Evolutionary conservation across 2,797 vertebrate species (phyloP).

Genomic region (Pantherophis vulpinus): DNA sequence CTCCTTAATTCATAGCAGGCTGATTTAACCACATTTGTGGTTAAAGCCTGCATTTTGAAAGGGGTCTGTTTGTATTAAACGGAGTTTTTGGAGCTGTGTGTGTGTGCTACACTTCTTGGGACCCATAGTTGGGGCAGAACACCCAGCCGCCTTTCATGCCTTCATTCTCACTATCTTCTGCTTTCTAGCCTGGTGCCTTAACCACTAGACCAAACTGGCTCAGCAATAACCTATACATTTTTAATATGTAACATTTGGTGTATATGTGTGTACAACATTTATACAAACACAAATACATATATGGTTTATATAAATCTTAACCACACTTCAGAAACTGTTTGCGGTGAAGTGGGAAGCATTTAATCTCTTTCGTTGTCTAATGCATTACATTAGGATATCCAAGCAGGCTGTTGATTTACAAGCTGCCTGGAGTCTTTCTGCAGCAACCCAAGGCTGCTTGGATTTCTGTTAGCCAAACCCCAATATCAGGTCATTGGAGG

Average conservation of each 20-base stretch:
- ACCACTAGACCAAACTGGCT: neutral
- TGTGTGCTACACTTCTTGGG: too few relatives aligned
- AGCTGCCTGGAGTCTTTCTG: conserved; percentile 16
- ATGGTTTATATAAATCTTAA: neutral
- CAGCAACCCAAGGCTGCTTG: neutral
- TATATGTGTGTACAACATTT: neutral
- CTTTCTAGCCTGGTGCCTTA: neutral
- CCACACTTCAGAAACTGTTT: neutral
- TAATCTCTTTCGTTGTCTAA: neutral
- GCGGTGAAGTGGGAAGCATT: neutral
- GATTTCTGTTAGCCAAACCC: neutral
- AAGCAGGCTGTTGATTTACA: conserved; percentile 27
- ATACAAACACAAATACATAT: neutral
- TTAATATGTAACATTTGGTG: neutral
- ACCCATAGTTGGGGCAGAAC: too few relatives aligned
- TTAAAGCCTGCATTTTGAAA: too few relatives aligned
- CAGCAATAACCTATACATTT: neutral
- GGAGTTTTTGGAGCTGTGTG: too few relatives aligned
- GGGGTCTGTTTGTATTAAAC: too few relatives aligned
- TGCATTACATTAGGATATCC: neutral
- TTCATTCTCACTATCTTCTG: neutral
- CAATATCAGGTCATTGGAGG: neutral
- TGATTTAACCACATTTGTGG: too few relatives aligned
- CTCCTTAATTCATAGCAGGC: too few relatives aligned
- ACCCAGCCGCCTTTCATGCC: neutral